A percentile compares a stretch with the other conserved stretches of the same genome.
These are phyloP conservation scores for Orthosia gothica DNA, from an alignment of 2,888 invertebrate genomes.

Conservation along the genomic window DNA sequence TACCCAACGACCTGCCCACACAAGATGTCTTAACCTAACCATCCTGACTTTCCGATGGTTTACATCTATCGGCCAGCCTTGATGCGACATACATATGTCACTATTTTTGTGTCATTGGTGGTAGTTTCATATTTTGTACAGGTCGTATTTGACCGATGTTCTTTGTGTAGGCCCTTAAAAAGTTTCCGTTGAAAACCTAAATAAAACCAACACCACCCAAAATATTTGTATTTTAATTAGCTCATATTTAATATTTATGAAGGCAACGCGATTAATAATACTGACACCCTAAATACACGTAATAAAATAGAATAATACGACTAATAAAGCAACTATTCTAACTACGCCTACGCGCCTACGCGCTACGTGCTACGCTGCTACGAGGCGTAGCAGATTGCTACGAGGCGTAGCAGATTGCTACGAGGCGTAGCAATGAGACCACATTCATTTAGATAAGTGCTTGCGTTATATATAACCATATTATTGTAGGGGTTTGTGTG, in stretches of 20 bases:
- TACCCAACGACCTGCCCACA: too few species aligned
- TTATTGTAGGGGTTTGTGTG: neutral
- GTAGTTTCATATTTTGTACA: too few species aligned
- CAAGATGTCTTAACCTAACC: too few species aligned
- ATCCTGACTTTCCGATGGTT: too few species aligned
- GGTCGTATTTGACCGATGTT: too few species aligned
- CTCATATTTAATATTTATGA: neutral
- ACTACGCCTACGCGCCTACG: conserved; percentile 48
- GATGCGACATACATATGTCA: too few species aligned
- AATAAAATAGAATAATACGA: conserved; percentile 32
- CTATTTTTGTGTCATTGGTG: too few species aligned
- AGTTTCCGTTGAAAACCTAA: neutral
- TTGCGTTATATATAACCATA: conserved; percentile 18
- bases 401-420: conserved; percentile 43
- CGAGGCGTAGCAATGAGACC: conserved; percentile 43
- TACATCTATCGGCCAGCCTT: too few species aligned
- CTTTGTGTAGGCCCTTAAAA: too few species aligned
- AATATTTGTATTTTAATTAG: neutral
- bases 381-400: conserved; percentile 50
- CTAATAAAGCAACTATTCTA: conserved; percentile 42
- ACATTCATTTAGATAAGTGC: conserved; percentile 44
- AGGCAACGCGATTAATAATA: neutral
- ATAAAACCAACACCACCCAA: neutral
- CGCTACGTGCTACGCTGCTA: conserved; percentile 46
- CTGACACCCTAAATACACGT: neutral